phyloP scores from a whole-genome alignment of 2,888 invertebrate species.

The Elysia crispata region DNA sequence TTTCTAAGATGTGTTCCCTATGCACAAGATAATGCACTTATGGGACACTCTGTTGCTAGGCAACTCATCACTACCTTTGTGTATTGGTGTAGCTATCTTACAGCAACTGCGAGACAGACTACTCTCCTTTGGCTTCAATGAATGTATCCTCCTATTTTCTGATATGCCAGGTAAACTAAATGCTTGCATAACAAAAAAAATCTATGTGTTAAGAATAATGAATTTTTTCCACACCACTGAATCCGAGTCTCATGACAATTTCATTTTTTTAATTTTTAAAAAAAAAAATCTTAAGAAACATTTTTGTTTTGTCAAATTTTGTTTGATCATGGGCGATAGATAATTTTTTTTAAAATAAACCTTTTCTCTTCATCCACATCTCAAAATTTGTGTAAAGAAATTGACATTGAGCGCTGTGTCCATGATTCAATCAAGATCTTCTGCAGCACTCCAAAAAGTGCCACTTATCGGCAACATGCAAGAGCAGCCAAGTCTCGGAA shows the following conservation, averaged over 20 bases:
- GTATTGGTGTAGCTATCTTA: conserved; percentile 94
- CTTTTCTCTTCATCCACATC: no score
- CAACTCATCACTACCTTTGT: conserved; percentile 94
- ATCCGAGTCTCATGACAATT: no score
- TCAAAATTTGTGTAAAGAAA: conserved; percentile 80
- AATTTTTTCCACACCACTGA: no score
- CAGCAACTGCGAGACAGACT: conserved; percentile 84
- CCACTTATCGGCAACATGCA: conserved; percentile 89
- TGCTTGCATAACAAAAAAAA: no score
- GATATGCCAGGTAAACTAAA: conserved; percentile 87
- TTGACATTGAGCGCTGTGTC: conserved; percentile 95
- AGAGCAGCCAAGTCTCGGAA: conserved; percentile 54
- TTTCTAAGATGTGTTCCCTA: conserved; percentile 92
- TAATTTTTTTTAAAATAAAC: no score
- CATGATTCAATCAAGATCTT: conserved; percentile 91
- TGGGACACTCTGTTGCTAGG: conserved; percentile 98
- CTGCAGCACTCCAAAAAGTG: conserved; percentile 90
- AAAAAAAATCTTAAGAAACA: no score
- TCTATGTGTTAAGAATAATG: no score
- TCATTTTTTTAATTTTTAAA: no score
- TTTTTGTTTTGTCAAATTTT: no score
- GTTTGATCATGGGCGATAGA: no score
- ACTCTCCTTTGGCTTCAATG: conserved; percentile 95
- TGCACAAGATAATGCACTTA: conserved; percentile 96
- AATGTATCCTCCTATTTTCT: conserved; percentile 98